Percentiles rank a stretch among this genome's conserved stretches.
Evolutionary conservation across 23 tunicate species (phyloP).

Genomic region (Halocynthia aurantium): DNA sequence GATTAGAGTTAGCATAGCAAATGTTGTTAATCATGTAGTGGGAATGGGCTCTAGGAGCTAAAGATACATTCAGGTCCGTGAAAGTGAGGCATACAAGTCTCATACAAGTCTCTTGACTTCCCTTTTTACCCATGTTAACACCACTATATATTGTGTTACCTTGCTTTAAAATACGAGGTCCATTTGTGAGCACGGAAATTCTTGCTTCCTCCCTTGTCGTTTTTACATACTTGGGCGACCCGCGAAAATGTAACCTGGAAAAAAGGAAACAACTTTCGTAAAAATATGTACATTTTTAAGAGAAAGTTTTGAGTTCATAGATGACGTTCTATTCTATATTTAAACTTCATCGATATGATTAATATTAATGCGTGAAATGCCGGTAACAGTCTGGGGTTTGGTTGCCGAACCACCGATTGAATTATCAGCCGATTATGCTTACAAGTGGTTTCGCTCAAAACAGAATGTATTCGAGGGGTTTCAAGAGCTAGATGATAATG

Average conservation of each 20-base stretch:
- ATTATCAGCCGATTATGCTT: too few species aligned
- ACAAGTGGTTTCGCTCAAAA: too few species aligned
- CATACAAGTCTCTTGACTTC: neutral
- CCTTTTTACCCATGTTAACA: neutral
- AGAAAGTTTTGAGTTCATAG: neutral
- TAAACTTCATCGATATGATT: neutral
- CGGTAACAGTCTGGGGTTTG: too few species aligned
- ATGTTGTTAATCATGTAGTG: too few species aligned
- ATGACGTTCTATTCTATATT: neutral
- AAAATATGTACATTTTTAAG: too few species aligned
- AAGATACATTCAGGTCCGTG: too few species aligned
- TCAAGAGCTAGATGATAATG: too few species aligned
- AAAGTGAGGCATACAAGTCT: neutral
- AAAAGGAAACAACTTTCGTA: neutral
- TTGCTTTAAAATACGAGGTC: slow-evolving; percentile 82
- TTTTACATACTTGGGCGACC: slow-evolving; percentile 18
- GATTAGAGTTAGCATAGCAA: too few species aligned
- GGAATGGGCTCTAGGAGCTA: too few species aligned
- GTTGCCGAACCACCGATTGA: too few species aligned
- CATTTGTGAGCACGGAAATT: slow-evolving; percentile 23
- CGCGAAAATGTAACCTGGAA: slow-evolving; percentile 8
- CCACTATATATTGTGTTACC: slow-evolving; percentile 27
- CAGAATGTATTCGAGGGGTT: too few species aligned
- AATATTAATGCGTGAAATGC: too few species aligned
- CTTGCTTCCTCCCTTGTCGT: slow-evolving; percentile 24